Evolutionary conservation across 1,140 invertebrate genomes (phyloP), one percentile per base, ranked within the genome.

Genomic region (Aphis gossypii): DNA sequence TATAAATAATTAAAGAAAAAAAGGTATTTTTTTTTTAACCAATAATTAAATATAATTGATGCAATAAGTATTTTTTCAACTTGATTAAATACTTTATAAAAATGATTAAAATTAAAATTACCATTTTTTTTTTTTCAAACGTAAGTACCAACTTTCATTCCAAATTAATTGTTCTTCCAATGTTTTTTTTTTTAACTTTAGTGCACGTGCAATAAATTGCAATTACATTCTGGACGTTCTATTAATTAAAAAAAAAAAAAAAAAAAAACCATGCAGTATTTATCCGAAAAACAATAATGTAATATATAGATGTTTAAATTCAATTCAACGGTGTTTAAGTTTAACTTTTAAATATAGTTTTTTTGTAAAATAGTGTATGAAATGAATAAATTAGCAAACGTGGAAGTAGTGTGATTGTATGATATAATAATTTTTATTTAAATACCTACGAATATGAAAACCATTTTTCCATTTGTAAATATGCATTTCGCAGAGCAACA

Each of bases 31-130:
- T 68, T 60, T 60, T 35, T 83, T 41, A 83, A 84, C 38, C 41
- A 25, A 38, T 25, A 84, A 84, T 44, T 41, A 84, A 44, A 84
- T 41, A 25, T 84, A 84, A 84, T 41, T 41, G 83, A 84, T 84
- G 11, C 30, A 41, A 83, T 83, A 84, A 25, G 20, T 84, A 41
- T 84, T 44, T 83, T 83, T 84, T 84, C 38, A 84, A 25, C 83
- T 11, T 41, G 41, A 41, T 25, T 25, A 44, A 84, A 41, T 44
- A 44, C 38, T 84, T 44, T 84, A 44, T 44, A 41, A 44, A 83
- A 83, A 23, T 41, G 9, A 84, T 84, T 84, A 84, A 84, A 84
- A 84, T 41, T 84, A 84, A 38, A 84, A 84, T 84, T 83, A 38
- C 35, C 21, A 83, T 35, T 21, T 84, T 21, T 84, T 84, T 84